A percentile compares a stretch with the other conserved stretches of the same genome.
Evolutionary conservation across 2,797 vertebrate species (phyloP).

Genomic region (Capromys pilorides): DNA sequence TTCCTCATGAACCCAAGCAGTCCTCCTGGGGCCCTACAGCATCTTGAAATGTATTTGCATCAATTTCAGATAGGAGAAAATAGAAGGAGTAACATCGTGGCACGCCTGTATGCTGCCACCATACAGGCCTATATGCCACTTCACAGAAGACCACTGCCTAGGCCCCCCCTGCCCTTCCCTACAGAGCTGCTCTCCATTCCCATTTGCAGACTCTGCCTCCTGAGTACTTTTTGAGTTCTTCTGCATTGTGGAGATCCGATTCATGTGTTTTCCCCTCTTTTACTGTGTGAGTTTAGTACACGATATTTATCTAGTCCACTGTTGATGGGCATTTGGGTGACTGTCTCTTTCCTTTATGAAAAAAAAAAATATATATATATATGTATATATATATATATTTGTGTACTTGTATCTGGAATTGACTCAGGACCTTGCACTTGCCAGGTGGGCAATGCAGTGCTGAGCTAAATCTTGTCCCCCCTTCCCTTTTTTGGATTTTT

Average conservation of each 20-base stretch:
- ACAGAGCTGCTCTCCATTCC: not conserved
- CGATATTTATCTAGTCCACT: not conserved
- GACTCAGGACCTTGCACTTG: not conserved
- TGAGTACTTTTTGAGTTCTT: not conserved
- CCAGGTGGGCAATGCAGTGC: too few species aligned
- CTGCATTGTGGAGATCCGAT: not conserved
- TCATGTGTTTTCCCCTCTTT: not conserved
- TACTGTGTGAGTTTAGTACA: not conserved
- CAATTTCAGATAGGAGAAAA: not conserved
- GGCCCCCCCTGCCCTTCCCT: not conserved
- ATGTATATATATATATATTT: too few species aligned
- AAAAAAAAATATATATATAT: too few species aligned
- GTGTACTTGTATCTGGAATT: too few species aligned
- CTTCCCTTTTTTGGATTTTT: not conserved
- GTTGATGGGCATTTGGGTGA: not conserved
- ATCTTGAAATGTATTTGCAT: not conserved
- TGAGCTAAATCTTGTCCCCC: too few species aligned
- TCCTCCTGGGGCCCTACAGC: not conserved
- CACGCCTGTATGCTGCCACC: not conserved
- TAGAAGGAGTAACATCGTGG: not conserved
- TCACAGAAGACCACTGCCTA: not conserved
- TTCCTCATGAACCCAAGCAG: not conserved
- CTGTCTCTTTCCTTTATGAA: not conserved
- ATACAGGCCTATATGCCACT: too few species aligned
- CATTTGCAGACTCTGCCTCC: not conserved